Evolutionary conservation across 2,888 invertebrate genomes (phyloP).

Genomic region (Tribolium freemani): DNA sequence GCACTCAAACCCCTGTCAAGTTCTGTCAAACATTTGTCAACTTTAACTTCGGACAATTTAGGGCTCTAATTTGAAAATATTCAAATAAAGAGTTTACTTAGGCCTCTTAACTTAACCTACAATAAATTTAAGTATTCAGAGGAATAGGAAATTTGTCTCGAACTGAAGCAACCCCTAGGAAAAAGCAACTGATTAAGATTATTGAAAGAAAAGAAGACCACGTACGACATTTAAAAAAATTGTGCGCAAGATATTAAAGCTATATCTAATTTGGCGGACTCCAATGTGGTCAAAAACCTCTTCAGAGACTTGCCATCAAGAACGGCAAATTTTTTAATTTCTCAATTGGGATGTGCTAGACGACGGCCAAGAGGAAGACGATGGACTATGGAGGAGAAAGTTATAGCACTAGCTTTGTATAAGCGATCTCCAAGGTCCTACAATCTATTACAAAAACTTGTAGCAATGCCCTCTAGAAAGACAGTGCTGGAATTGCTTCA

Average conservation of each 20-base stretch:
- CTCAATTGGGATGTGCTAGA: slow-evolving; percentile 31
- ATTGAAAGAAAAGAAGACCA: slow-evolving; percentile 40
- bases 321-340: slow-evolving; percentile 42
- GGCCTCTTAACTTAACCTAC: too few relatives aligned
- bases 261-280: slow-evolving; percentile 33
- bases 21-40: too few relatives aligned
- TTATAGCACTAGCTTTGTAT: slow-evolving; percentile 4
- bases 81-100: too few relatives aligned
- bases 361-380: slow-evolving; percentile 18
- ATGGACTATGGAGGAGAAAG: slow-evolving; percentile 38
- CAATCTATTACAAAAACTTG: slow-evolving; percentile 35
- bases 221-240: slow-evolving; percentile 36
- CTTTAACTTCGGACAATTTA: too few relatives aligned
- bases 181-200: slow-evolving; percentile 25
- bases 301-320: slow-evolving; percentile 25
- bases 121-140: too few relatives aligned
- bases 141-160: too few relatives aligned
- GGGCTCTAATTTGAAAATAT: too few relatives aligned
- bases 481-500: slow-evolving; percentile 30
- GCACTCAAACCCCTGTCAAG: too few relatives aligned
- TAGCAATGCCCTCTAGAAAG: slow-evolving; percentile 32
- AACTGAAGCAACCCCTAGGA: slow-evolving; percentile 12
- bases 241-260: slow-evolving; percentile 35
- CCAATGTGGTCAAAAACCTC: slow-evolving; percentile 21
- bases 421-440: slow-evolving; percentile 11